Base-by-base conservation (phyloP, 1,140 invertebrate species). In the Drosophila sulfurigaster region DNA sequence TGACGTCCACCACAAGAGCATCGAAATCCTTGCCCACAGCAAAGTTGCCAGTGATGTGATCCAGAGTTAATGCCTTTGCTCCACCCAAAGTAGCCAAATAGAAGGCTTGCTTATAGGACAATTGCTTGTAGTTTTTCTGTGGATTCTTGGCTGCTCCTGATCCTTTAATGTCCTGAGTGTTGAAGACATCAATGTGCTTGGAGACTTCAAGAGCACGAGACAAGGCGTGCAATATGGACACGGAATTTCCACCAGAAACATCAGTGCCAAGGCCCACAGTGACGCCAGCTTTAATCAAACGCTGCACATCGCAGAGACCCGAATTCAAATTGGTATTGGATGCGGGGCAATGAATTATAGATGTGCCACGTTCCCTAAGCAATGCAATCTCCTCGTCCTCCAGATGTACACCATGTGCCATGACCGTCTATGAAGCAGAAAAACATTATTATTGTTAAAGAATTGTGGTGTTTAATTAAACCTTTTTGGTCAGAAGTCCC, bases 211-310 rank as follows among this genome's bases (percentile, higher is more conserved):
- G 94, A 4, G 96, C 93, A 5, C 95, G 93, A 73, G 96, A 93
- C 89, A 98, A 96, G 7, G 95, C 95, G 75, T 97, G 95, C 56
- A 98, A 81, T 25, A 99, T 96, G 3, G 95, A 96, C 0, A 95
- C 93, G 64, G 94, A 96, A 82, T 96, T 95, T 1, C 97, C 97
- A 10, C 96, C 98, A 2, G 97, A 94, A 38, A 98, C 95, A 93
- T 99, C 97, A 96, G 97, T 97, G 76, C 97, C 98, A 25, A 99
- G 94, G 16, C 97, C 97, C 59, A 98, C 94, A 89, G 95, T 96
- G 4, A 98, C 85, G 0, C 95, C 95, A 51, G 93, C 91, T 15
- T 95, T 87, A 41, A 95, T 90, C 3, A 98, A 85, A 64, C 94
- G 94, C 65, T 94, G 93, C 0, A 97, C 95, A 88, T 98, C 95